Conservation (phyloP, 2,797 vertebrate genomes). For the Lerista edwardsae region DNA sequence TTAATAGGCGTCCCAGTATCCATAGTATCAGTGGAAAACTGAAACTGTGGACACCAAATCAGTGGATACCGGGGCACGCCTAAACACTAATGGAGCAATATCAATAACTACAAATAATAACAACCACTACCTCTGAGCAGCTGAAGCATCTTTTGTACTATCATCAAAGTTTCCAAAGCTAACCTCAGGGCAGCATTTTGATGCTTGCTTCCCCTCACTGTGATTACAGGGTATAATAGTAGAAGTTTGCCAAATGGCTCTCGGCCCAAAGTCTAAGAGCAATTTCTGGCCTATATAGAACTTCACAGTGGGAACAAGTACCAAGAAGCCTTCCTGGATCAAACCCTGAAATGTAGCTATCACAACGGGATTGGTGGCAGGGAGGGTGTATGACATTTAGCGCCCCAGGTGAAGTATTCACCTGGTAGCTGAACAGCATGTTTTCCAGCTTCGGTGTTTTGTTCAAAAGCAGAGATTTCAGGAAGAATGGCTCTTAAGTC, state of each 20-base stretch:
- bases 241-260: constrained; percentile 2
- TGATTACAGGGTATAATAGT: background rate
- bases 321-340: background rate
- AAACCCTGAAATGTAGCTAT: background rate
- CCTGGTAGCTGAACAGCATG: background rate
- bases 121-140: background rate
- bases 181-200: background rate
- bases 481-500: background rate
- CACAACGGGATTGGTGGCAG: too few species aligned
- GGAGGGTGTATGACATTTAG: background rate
- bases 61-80: too few species aligned
- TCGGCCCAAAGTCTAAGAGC: background rate
- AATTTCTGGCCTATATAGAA: constrained; percentile 13
- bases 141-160: background rate
- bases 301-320: background rate
- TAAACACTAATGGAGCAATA: background rate
- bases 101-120: background rate
- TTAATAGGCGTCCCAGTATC: too few species aligned
- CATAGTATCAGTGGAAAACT: too few species aligned
- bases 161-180: background rate
- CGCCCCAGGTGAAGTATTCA: background rate
- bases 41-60: too few species aligned
- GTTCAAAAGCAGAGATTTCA: background rate
- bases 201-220: background rate
- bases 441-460: background rate